phyloP scores from a whole-genome alignment of 2,797 vertebrate species.

The Ptychobarbus kaznakovi region DNA sequence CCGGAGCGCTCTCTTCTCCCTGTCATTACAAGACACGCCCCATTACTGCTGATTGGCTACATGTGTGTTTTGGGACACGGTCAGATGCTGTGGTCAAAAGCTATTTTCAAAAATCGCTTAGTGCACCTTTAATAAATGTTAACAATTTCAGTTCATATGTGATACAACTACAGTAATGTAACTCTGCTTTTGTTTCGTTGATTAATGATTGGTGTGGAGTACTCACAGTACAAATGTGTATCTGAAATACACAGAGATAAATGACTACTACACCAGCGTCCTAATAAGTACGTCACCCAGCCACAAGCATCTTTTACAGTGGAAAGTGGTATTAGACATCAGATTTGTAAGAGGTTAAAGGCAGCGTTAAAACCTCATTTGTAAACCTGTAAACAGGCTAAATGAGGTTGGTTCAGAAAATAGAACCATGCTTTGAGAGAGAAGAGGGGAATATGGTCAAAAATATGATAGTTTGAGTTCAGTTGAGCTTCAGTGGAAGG shows the following conservation, averaged over 20 bases:
- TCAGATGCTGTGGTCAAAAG: too few relatives aligned
- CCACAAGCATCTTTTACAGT: constrained; percentile 13
- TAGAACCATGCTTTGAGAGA: constrained; percentile 79
- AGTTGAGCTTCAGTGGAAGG: background rate
- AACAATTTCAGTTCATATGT: background rate
- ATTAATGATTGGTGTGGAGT: background rate
- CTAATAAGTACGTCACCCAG: background rate
- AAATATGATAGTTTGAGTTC: background rate
- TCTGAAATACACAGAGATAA: background rate
- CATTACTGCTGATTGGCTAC: too few relatives aligned
- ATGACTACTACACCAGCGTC: background rate
- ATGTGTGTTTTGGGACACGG: too few relatives aligned
- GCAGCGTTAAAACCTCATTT: constrained; percentile 75
- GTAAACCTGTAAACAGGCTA: constrained; percentile 65
- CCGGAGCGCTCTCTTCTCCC: too few relatives aligned
- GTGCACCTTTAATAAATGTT: background rate
- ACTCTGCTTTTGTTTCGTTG: background rate
- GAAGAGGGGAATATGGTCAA: constrained; percentile 74
- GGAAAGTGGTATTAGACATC: background rate
- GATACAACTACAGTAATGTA: background rate
- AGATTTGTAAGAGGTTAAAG: constrained; percentile 32
- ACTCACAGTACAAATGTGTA: background rate
- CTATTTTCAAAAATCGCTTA: too few relatives aligned
- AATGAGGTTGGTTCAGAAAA: constrained; percentile 81
- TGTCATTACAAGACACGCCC: too few relatives aligned